A percentile compares a stretch with the other conserved stretches of the same genome.
Evolutionary conservation across 2,888 invertebrate species (phyloP).

Genomic region (Fragum whitleyi): DNA sequence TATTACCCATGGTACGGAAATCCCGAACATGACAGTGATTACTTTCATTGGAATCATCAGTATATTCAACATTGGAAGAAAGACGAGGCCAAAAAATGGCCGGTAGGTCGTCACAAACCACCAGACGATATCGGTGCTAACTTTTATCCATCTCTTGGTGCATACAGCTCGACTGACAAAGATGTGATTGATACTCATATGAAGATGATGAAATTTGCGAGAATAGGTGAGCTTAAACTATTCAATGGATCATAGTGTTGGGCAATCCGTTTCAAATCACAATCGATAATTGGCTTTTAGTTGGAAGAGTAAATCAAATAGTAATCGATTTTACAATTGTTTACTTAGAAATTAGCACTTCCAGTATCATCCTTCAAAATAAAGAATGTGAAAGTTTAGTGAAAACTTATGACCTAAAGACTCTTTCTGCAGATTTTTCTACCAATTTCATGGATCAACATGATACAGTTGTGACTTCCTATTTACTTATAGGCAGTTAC

Average conservation of each 20-base stretch:
- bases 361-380: too few species aligned
- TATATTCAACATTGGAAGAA: slow-evolving; percentile 83
- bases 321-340: too few species aligned
- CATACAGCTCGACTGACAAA: slow-evolving; percentile 87
- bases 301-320: too few species aligned
- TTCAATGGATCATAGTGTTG: slow-evolving; percentile 44
- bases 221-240: slow-evolving; percentile 86
- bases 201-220: slow-evolving; percentile 87
- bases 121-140: slow-evolving; percentile 87
- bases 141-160: slow-evolving; percentile 87
- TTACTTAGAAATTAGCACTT: too few species aligned
- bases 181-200: slow-evolving; percentile 88
- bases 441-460: too few species aligned
- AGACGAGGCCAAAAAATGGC: slow-evolving; percentile 85
- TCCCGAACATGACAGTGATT: slow-evolving; percentile 80
- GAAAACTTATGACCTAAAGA: too few species aligned
- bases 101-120: slow-evolving; percentile 86
- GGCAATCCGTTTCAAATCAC: too few species aligned
- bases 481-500: too few species aligned
- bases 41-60: slow-evolving; percentile 85
- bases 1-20: slow-evolving; percentile 86
- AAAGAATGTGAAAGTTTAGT: too few species aligned
- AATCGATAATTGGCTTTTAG: too few species aligned
- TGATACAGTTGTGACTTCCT: too few species aligned
- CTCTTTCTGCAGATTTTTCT: too few species aligned